phyloP scores from a whole-genome alignment of 1,140 invertebrate genomes.

The Neodiprion pinetum region DNA sequence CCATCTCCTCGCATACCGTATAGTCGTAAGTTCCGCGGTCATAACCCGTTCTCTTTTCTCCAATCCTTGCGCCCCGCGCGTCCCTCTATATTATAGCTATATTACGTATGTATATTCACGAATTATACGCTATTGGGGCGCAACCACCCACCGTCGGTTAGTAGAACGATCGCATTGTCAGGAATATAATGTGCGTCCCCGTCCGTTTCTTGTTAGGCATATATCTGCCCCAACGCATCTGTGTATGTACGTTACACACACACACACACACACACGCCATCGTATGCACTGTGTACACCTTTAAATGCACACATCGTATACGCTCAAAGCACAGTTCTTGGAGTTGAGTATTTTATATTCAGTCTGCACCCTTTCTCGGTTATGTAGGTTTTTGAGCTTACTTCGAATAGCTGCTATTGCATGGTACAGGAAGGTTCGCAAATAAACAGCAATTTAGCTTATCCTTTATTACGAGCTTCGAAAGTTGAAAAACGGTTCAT shows the following conservation, averaged over 20 bases:
- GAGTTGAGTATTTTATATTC: no score
- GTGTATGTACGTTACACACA: neutral
- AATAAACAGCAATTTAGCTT: no score
- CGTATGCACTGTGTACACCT: no score
- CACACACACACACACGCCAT: no score
- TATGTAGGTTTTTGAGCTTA: no score
- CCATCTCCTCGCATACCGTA: neutral
- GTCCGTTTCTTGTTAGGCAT: neutral
- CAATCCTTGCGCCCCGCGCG: neutral
- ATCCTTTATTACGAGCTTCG: no score
- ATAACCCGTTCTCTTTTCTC: neutral
- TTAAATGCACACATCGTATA: no score
- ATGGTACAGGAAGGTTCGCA: no score
- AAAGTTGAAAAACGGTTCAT: no score
- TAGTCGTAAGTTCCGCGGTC: neutral
- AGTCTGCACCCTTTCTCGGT: no score
- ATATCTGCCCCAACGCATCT: neutral
- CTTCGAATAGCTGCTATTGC: no score
- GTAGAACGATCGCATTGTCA: slow-evolving; percentile 1
- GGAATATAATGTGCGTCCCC: neutral
- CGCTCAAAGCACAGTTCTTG: no score
- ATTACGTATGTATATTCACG: neutral
- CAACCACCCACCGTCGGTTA: slow-evolving; percentile 1
- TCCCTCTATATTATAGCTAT: neutral
- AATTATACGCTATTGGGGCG: neutral